phyloP scores from a whole-genome alignment of 2,888 invertebrate genomes.

The Galerucella calmariensis region DNA sequence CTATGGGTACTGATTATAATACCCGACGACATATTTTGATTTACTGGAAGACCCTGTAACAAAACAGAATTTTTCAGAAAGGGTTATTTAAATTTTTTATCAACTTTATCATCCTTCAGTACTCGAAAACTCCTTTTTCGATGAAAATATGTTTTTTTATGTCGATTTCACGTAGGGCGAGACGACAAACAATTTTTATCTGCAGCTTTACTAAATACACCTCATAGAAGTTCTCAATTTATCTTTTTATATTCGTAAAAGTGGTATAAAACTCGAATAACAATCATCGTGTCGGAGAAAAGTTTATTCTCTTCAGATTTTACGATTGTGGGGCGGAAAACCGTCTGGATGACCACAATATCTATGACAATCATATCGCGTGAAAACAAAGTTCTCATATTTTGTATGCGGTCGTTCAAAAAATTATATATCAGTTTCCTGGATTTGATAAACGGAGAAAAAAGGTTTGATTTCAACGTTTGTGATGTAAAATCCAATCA shows the following conservation, averaged over 20 bases:
- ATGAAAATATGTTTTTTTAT: background rate
- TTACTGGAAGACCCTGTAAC: constrained; percentile 76
- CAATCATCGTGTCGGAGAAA: constrained; percentile 2
- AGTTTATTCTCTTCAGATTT: constrained; percentile 10
- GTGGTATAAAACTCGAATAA: constrained; percentile 7
- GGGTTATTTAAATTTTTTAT: background rate
- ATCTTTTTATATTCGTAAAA: background rate
- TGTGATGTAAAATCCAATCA: too few relatives aligned
- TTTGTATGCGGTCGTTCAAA: too few relatives aligned
- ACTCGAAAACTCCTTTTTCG: too few relatives aligned
- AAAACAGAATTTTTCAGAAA: background rate
- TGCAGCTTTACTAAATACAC: background rate
- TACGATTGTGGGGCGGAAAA: background rate
- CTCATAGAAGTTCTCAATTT: background rate
- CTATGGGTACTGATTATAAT: constrained; percentile 90
- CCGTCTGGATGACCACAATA: constrained; percentile 1
- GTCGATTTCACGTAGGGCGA: background rate
- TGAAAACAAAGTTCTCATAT: background rate
- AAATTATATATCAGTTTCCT: too few relatives aligned
- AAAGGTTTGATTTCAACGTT: too few relatives aligned
- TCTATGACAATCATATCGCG: background rate
- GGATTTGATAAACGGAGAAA: too few relatives aligned
- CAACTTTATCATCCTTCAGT: background rate
- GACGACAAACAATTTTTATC: background rate
- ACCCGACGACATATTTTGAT: constrained; percentile 85